A percentile compares a stretch with the other conserved stretches of the same genome.
These are phyloP conservation scores for Bombus vancouverensis DNA, from an alignment of 1,140 invertebrate species.

Conservation along the genomic window DNA sequence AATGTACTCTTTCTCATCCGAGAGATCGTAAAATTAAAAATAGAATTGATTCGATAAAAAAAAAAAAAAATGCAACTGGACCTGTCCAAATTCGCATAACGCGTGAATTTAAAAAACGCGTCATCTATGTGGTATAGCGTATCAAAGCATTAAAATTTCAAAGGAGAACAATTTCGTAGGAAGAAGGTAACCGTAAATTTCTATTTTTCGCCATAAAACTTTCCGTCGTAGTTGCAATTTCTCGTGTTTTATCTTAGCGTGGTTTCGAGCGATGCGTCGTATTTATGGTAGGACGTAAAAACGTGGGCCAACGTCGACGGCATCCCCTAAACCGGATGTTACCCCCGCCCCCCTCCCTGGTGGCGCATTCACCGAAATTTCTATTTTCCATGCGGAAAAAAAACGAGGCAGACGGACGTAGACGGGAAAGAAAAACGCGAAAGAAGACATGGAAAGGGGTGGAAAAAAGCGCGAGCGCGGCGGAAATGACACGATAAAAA, in stretches of 20 bases:
- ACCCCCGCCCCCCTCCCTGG: too few species aligned
- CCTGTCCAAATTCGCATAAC: too few species aligned
- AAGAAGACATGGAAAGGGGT: background rate
- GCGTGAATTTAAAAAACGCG: too few species aligned
- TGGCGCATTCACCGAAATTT: slow-evolving; percentile 33
- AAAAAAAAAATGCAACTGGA: too few species aligned
- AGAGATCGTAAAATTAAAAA: too few species aligned
- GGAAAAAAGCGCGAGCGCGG: background rate
- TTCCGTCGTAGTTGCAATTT: background rate
- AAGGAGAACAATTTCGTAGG: too few species aligned
- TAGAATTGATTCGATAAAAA: too few species aligned
- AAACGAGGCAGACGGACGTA: background rate
- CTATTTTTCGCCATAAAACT: background rate
- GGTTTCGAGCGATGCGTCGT: slow-evolving; percentile 14
- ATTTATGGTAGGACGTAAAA: slow-evolving; percentile 26
- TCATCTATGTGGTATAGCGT: too few species aligned
- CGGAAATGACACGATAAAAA: slow-evolving; percentile 8
- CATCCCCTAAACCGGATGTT: slow-evolving; percentile 13
- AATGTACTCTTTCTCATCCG: too few species aligned
- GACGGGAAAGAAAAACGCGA: slow-evolving; percentile 18
- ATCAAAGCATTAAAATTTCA: too few species aligned
- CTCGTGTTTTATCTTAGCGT: background rate
- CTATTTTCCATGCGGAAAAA: slow-evolving; percentile 20
- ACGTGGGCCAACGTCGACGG: slow-evolving; percentile 1
- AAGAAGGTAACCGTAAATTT: background rate